These are phyloP conservation scores for Thecocarcelia acutangulata DNA, from an alignment of 2,888 invertebrate genomes.

Conservation along the genomic window DNA sequence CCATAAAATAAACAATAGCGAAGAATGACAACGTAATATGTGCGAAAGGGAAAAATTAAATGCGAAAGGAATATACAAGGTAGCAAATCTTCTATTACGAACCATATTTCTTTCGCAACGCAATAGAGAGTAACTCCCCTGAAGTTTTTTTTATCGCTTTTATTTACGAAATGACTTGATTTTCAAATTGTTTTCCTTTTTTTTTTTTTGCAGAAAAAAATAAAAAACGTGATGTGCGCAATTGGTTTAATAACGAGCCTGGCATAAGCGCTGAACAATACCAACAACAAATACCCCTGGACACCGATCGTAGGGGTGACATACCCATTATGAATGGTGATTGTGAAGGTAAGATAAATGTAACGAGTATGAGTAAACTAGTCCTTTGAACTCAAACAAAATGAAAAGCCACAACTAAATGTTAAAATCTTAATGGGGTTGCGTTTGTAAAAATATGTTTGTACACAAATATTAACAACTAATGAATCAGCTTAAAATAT, in stretches of 20 bases:
- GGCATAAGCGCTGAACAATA: constrained; percentile 74
- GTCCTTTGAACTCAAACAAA: constrained; percentile 1
- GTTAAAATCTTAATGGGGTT: no score
- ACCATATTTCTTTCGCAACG: no score
- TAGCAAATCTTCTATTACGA: no score
- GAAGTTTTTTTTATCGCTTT: no score
- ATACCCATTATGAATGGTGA: constrained; percentile 85
- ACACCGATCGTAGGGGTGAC: constrained; percentile 84
- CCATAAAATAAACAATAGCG: no score
- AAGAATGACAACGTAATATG: no score
- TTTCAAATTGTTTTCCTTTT: no score
- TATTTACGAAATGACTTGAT: no score
- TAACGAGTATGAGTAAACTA: not conserved
- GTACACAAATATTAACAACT: constrained; percentile 5
- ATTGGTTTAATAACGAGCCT: constrained; percentile 78
- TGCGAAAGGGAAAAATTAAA: no score
- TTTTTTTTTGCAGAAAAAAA: constrained; percentile 78
- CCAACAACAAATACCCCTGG: constrained; percentile 76
- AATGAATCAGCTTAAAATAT: constrained; percentile 55
- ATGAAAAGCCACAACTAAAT: not conserved
- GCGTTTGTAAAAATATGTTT: no score
- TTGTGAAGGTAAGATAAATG: constrained; percentile 82
- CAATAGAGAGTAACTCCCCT: no score
- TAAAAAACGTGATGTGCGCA: constrained; percentile 81
- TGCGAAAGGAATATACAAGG: no score